Conservation (phyloP, 2,113 vertebrate species). For the Nannobrachium achirus region DNA sequence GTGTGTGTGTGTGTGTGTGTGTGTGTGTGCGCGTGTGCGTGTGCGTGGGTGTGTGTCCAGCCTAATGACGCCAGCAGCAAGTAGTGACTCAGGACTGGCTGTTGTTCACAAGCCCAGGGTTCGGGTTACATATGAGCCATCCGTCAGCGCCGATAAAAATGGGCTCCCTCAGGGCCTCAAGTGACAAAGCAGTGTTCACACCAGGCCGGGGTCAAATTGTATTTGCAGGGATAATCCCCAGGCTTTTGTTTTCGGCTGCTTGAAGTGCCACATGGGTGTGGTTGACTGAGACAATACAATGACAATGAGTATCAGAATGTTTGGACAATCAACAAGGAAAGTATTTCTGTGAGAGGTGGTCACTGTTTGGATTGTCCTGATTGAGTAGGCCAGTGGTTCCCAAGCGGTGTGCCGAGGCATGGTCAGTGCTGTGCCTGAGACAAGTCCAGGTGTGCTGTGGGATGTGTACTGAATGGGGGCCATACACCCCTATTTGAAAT, state of each 20-base stretch:
- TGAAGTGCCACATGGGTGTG: constrained; percentile 2
- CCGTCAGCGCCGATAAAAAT: constrained; percentile 47
- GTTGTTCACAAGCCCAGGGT: constrained; percentile 34
- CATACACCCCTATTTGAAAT: no score
- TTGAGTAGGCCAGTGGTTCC: background rate
- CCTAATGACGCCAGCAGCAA: background rate
- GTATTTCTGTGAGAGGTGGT: background rate
- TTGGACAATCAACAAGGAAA: constrained; percentile 37
- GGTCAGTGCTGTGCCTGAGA: no score
- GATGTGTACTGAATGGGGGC: no score
- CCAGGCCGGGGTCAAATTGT: constrained; percentile 33
- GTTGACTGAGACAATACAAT: background rate
- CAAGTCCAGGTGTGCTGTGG: no score
- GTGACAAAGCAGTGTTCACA: constrained; percentile 46
- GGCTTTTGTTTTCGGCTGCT: constrained; percentile 37
- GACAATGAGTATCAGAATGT: constrained; percentile 14
- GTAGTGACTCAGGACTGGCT: constrained; percentile 33
- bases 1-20: constrained; percentile 1
- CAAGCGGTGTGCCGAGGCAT: no score
- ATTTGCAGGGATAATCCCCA: constrained; percentile 38
- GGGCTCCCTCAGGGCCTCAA: constrained; percentile 35
- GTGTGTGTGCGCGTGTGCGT: background rate
- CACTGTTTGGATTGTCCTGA: background rate
- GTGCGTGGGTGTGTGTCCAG: background rate
- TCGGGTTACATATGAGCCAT: constrained; percentile 52